Base-by-base conservation (phyloP, 2,888 invertebrate genomes). In the Urechis unicinctus region DNA sequence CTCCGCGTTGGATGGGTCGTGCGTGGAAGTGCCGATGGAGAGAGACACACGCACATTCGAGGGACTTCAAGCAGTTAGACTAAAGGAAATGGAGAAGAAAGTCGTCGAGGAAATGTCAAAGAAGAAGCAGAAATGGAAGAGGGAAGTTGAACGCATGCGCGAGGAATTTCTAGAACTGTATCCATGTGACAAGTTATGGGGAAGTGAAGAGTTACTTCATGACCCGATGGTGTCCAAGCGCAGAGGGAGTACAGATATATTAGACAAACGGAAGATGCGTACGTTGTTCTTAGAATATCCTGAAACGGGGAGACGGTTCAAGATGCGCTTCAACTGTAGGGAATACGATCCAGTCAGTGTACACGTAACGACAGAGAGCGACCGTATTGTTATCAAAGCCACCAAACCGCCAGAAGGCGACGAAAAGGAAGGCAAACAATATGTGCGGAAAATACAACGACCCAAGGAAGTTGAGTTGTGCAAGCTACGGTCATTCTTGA, bases 261-360 rank as follows among this genome's bases (percentile, higher is more conserved):
- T 65, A 26, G 65, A 65, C 47, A 31, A 6, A 22, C 53, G 48
- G 41, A 62, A 59, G 42, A 65, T 65, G 65, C 56, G 53, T 42
- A 65, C 65, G 17, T 26, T 65, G 22, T 57, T 64, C 53, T 28
- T 64, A 50, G 65, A 65, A 29, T 62, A 62, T 30, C 65, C 65
- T 3, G 63, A 62, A 21, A 31, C 56, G 3, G 62, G 61, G 4
- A 56, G 62, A 13, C 55, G 56, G 24, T 64, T 58, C 50, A 59
- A 61, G 51, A 46, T 65, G 31, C 43, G 62, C 6, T 65, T 66
- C 53, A 58, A 65, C 53, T 53, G 59, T n/a, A 47, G 25, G 9
- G 53, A 50, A 1, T 65, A 49, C 46, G 61, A 58, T 3, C 53
- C 49, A 4, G 42, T 54, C n/a, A 56, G 42, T 17, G 55, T 63